Base-by-base conservation (phyloP, 2,888 invertebrate genomes). In the Abscondita cerata region DNA sequence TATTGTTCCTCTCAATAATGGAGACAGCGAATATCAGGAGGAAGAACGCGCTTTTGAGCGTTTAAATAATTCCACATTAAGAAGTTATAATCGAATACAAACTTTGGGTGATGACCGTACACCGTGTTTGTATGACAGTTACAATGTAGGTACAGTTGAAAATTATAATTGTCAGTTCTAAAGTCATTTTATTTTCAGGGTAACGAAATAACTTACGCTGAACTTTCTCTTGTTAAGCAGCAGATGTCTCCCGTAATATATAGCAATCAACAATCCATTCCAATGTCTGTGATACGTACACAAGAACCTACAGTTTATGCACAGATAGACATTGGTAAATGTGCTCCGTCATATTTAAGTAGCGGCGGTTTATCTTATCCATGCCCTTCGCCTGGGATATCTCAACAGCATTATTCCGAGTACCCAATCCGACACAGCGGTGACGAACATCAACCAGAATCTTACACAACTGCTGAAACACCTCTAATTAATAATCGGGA, bases 171-270 rank as follows among this genome's bases (percentile, higher is more conserved):
- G 3, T n/a, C 12, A 20, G 13, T 13, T 25, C 19, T 33, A 47
- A 33, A 34, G 16, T 19, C 25, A 20, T 46, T 40, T n/a, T 58
- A 41, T 53, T 73, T 74, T 52, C 78, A 83, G 82, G 80, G 76
- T 68, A 82, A 83, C 65, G 84, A 85, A 76, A 82, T 85, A 72
- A 84, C 84, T 47, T 85, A 85, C 76, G 85, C 84, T 58, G 85
- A 85, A 77, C 77, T 85, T 68, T 82, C 83, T 69, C 75, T 84
- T 66, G 74, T 77, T 64, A 68, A 66, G 33, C 69, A 70, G 75
- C 80, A 80, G 75, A 76, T 79, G 73, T 79, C 75, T 47, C 80
- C 81, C 65, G 78, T 80, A 60, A 77, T 81, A 68, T 81, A 81
- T 72, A 75, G 71, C 47, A 79, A 77, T 63, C 78, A 78, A 62